phyloP scores from a whole-genome alignment of 2,888 invertebrate genomes.

The Melinaea menophilus region DNA sequence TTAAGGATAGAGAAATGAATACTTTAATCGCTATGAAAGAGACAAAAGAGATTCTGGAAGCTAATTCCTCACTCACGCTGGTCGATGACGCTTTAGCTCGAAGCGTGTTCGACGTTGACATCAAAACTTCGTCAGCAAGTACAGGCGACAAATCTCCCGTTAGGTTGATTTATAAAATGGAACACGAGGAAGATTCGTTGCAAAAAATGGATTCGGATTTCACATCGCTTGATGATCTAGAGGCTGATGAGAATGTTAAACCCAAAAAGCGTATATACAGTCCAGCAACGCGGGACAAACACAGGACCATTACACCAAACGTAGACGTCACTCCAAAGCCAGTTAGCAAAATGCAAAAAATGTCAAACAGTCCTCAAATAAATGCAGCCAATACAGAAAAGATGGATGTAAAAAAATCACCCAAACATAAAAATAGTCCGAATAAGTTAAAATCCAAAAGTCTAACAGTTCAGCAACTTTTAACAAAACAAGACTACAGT shows the following conservation, averaged over 20 bases:
- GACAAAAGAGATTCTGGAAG: constrained; percentile 51
- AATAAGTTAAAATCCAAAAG: constrained; percentile 14
- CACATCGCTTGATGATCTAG: constrained; percentile 34
- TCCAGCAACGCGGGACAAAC: constrained; percentile 35
- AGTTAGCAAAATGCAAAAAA: constrained; percentile 50
- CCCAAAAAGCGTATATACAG: constrained; percentile 52
- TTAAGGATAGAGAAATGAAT: constrained; percentile 51
- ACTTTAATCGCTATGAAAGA: constrained; percentile 61
- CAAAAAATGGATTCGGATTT: constrained; percentile 37
- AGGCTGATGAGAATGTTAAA: constrained; percentile 30
- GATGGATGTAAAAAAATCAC: constrained; percentile 12
- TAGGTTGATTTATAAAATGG: constrained; percentile 40
- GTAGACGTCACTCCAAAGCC: constrained; percentile 59
- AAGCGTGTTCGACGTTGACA: constrained; percentile 32
- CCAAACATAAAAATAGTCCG: constrained; percentile 28
- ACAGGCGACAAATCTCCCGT: constrained; percentile 34
- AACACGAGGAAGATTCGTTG: constrained; percentile 25
- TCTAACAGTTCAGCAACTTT: constrained; percentile 46
- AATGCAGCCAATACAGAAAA: constrained; percentile 7
- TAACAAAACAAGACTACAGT: constrained; percentile 36
- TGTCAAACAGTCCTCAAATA: constrained; percentile 41
- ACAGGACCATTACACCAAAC: constrained; percentile 15
- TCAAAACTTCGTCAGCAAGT: constrained; percentile 16
- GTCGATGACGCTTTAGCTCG: constrained; percentile 50
- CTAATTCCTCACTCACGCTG: constrained; percentile 56